These are phyloP conservation scores for Belonocnema kinseyi DNA, from an alignment of 1,140 invertebrate genomes.

Conservation along the genomic window DNA sequence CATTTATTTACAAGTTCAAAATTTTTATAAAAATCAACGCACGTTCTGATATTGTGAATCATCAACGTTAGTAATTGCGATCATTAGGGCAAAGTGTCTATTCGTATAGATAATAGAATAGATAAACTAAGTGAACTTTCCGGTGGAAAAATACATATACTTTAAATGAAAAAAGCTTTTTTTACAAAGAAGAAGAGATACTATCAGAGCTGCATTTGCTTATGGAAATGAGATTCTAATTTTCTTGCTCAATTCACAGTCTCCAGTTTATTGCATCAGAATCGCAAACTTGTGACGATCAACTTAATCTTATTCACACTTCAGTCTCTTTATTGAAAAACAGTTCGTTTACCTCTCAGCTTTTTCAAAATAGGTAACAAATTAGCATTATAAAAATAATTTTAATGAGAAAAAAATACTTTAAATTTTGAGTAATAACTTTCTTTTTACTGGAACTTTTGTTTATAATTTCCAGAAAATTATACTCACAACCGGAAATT, in stretches of 20 bases:
- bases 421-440: no score
- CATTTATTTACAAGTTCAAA: no score
- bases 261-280: background rate
- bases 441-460: no score
- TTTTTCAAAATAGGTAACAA: background rate
- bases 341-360: conserved; percentile 8
- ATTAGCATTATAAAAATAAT: background rate
- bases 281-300: background rate
- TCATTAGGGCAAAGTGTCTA: background rate
- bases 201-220: background rate
- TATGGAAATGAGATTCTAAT: background rate
- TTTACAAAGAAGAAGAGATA: background rate
- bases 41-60: no score
- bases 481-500: no score
- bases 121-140: conserved; percentile 11
- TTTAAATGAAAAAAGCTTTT: background rate
- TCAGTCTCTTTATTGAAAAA: background rate
- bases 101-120: background rate
- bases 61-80: background rate
- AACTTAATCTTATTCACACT: background rate
- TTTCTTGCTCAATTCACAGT: background rate
- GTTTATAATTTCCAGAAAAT: no score
- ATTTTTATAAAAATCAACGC: no score
- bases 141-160: background rate
- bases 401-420: no score